A percentile compares a stretch with the other conserved stretches of the same genome.
These are phyloP conservation scores for Drosophila busckii DNA, from an alignment of 1,140 invertebrate genomes.

Conservation along the genomic window DNA sequence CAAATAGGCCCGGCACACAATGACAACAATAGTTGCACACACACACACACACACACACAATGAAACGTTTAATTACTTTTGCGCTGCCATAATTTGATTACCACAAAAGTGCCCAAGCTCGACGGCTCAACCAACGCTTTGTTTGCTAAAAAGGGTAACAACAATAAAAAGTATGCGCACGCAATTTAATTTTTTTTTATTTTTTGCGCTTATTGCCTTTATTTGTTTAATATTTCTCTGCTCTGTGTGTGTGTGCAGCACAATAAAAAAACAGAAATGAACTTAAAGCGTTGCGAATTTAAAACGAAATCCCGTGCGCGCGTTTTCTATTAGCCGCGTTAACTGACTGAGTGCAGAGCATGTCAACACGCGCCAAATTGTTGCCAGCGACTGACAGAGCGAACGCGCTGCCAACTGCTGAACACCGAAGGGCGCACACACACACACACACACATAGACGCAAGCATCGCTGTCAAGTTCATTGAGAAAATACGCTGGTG, in stretches of 20 bases:
- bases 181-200: neutral
- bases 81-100: no score
- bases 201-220: neutral
- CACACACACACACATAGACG: neutral
- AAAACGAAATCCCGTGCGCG: conserved; percentile 55
- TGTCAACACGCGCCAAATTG: conserved; percentile 78
- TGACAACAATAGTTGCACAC: no score
- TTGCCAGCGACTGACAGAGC: conserved; percentile 71
- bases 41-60: neutral
- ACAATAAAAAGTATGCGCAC: no score
- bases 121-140: no score
- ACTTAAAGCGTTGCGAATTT: conserved; percentile 60
- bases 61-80: conserved; percentile 27
- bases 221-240: no score
- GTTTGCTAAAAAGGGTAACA: no score
- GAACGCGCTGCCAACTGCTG: conserved; percentile 34
- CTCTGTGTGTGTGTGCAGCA: neutral
- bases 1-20: conserved; percentile 50
- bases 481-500: conserved; percentile 40
- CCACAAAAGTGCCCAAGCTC: no score
- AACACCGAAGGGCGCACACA: conserved; percentile 11
- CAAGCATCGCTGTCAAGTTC: conserved; percentile 5
- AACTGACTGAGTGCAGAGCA: conserved; percentile 56
- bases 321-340: conserved; percentile 26
- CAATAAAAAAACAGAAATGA: conserved; percentile 25